phyloP scores from a whole-genome alignment of 2,888 invertebrate species.

The Nineta flava region DNA sequence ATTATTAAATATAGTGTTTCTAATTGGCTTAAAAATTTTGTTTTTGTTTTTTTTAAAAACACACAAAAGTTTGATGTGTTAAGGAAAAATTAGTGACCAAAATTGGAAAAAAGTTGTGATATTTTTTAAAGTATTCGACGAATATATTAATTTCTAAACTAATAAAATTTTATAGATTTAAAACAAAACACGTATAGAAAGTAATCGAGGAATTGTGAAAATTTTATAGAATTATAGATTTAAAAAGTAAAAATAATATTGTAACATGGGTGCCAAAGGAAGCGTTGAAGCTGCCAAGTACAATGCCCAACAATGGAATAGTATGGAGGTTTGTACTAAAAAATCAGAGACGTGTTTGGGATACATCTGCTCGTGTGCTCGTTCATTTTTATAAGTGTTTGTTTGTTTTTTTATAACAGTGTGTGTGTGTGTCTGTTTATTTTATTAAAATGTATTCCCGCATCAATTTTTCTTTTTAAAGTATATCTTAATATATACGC shows the following conservation, averaged over 20 bases:
- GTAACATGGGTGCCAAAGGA: conserved; percentile 60
- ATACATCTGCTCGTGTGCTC: too few species aligned
- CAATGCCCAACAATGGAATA: conserved; percentile 68
- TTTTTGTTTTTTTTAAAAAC: too few species aligned
- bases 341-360: not conserved
- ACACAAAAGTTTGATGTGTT: too few species aligned
- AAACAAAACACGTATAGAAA: not conserved
- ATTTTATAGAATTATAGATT: not conserved
- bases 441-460: too few species aligned
- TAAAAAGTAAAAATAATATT: not conserved
- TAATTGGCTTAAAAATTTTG: too few species aligned
- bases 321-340: conserved; percentile 52
- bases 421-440: too few species aligned
- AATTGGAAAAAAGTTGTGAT: not conserved
- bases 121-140: not conserved
- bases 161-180: not conserved
- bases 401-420: too few species aligned
- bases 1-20: too few species aligned
- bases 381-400: too few species aligned
- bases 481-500: too few species aligned
- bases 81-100: conserved; percentile 1
- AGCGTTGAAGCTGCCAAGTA: conserved; percentile 69
- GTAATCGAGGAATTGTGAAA: not conserved
- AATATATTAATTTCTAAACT: not conserved
- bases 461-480: too few species aligned